Conservation (phyloP, 2,113 vertebrate species). For the Zapornia atra region DNA sequence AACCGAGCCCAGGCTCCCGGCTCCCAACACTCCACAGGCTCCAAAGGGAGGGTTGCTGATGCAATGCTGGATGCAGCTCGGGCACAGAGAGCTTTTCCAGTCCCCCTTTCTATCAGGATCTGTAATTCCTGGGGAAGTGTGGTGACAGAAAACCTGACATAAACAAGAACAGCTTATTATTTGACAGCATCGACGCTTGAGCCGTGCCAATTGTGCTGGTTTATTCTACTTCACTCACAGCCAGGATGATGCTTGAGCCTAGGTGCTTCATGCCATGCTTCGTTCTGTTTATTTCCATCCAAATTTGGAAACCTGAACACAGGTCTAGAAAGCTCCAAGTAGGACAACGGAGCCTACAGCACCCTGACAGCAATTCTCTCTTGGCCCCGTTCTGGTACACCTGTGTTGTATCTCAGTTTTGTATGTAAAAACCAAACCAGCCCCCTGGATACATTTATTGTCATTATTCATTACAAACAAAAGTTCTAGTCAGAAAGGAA, state of each 20-base stretch:
- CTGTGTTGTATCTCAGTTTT: background rate
- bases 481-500: background rate
- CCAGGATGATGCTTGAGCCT: background rate
- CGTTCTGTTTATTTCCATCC: background rate
- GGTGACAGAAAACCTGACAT: background rate
- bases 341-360: background rate
- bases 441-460: too few species aligned
- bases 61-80: rapidly evolving
- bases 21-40: background rate
- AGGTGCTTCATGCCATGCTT: background rate
- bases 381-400: background rate
- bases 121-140: background rate
- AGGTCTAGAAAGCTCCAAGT: background rate
- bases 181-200: background rate
- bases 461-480: background rate
- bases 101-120: background rate
- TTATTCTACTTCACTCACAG: background rate
- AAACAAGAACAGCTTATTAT: background rate
- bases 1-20: background rate
- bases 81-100: background rate
- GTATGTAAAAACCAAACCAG: background rate
- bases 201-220: background rate
- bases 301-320: background rate
- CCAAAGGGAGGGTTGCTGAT: rapidly evolving
- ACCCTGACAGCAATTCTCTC: background rate